phyloP scores from a whole-genome alignment of 2,113 vertebrate genomes.

The Malurus melanocephalus region DNA sequence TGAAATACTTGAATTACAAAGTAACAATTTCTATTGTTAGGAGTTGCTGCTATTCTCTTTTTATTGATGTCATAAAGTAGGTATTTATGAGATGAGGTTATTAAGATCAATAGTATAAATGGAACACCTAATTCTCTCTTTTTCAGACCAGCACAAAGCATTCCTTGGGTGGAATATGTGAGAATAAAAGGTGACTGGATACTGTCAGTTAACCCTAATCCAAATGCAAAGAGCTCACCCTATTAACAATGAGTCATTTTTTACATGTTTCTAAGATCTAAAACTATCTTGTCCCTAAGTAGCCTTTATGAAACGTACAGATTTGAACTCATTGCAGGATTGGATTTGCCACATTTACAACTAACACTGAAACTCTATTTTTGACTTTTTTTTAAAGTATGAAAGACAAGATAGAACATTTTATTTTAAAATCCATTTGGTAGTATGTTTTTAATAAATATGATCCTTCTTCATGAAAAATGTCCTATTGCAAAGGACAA shows the following conservation, averaged over 20 bases:
- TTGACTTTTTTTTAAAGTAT: background rate
- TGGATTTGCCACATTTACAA: conserved; percentile 35
- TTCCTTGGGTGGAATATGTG: conserved; percentile 48
- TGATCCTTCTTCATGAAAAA: background rate
- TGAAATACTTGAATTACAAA: conserved; percentile 59
- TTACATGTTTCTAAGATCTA: conserved; percentile 65
- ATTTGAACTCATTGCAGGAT: conserved; percentile 50
- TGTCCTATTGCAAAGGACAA: background rate
- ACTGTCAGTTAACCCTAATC: conserved; percentile 71
- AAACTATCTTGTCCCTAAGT: conserved; percentile 66
- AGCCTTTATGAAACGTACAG: conserved; percentile 49
- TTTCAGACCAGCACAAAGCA: conserved; percentile 63
- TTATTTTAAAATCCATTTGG: conserved; percentile 34
- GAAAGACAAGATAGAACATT: background rate
- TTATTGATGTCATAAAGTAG: conserved; percentile 71
- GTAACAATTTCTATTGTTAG: conserved; percentile 64
- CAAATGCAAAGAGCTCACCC: conserved; percentile 72
- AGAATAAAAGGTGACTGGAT: conserved; percentile 63
- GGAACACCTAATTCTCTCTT: conserved; percentile 72
- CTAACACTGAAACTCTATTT: background rate
- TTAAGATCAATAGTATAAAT: conserved; percentile 73
- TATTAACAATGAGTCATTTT: conserved; percentile 70
- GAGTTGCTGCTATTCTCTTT: conserved; percentile 64
- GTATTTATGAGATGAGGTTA: conserved; percentile 74
- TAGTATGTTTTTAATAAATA: conserved; percentile 36